Evolutionary conservation across 2,888 invertebrate species (phyloP), one percentile per base, ranked within the genome.

Genomic region (Amblyjoppa fuscipennis): DNA sequence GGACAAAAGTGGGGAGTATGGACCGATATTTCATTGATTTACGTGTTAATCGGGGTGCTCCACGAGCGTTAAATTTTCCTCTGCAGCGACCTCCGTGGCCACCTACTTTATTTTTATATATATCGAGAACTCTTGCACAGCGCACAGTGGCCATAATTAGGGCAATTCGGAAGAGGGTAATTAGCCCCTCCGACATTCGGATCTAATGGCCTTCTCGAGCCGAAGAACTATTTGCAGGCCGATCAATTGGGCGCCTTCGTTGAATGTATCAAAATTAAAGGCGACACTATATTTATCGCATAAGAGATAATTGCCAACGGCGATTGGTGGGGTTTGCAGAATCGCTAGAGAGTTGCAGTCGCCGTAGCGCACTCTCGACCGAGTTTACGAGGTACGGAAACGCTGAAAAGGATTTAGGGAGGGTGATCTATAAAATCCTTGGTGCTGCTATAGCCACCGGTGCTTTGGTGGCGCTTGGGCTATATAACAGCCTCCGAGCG

Each of bases 311-410:
- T 38, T 76, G 45, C 59, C 16, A 56, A 16, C 9, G 59, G 28
- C 9, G 20, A 4, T 20, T 45, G 51, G 31, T 16, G 51, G 49
- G 61, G 28, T 20, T 1, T 41, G n/a, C 31, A 64, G 51, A 20
- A 59, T 51, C 34, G 64, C 11, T 13, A 31, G 31, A 34, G 64
- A 16, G 31, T 49, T 16, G 45, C 6, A 64, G n/a, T 59, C 5
- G 64, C 31, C 70, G 51, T 74, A 61, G 66, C 68, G 83, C 66
- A 73, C 53, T 78, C 74, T 59, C 68, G 79, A 79, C 53, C 61
- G 68, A 69, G 61, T 83, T 78, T 83, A 79, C 79, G 79, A 83
- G 68, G 68, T 69, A 61, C 51, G 61, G 74, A 83, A 83, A 79
- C 51, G 59, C n/a, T 69, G 51, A 38, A 31, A 79, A 70, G 74